Base-by-base conservation (phyloP, 2,888 invertebrate genomes). In the Eilema depressum region DNA sequence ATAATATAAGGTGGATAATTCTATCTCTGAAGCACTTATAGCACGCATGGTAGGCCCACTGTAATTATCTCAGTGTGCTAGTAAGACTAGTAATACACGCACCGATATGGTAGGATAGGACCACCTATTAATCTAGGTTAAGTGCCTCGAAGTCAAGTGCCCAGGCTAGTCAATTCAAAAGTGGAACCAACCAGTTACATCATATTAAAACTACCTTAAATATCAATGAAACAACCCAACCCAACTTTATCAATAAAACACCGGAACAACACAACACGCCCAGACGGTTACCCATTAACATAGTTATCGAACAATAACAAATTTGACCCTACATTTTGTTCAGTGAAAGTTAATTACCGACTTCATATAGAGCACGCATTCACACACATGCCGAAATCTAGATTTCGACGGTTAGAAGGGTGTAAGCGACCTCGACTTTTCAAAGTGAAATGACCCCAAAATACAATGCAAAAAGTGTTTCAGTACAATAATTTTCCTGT, bases 301-400 rank as follows among this genome's bases (percentile, higher is more conserved):
- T 81, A 69, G 75, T 80, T 81, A 77, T 66, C 68, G 77, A 73
- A 71, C 70, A 75, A 71, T n/a, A 69, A 64, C 57, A 60, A 72
- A 71, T 30, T 75, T 69, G 72, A 78, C 85, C 86, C 88, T 89
- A 73, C 67, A 73, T 74, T 88, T 87, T 81, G 84, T 82, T 71
- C 61, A 84, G 92, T 85, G 93, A 94, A 93, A 93, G 93, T 90
- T 86, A 87, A 88, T 90, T 85, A 87, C 81, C 76, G 71, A 75
- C 85, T 83, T 70, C 86, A 87, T 84, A 87, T 82, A 86, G 86
- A 82, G 80, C 78, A 74, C 30, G 14, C 23, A 57, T 41, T 25
- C 37, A 63, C 17, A 37, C 57, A 23, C 47, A 28, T 59, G 63
- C 63, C 64, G 23, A 41, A 56, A 61, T 64, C 63, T 71, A 75